phyloP scores from a whole-genome alignment of 2,888 invertebrate species.

The Agrochola circellaris region DNA sequence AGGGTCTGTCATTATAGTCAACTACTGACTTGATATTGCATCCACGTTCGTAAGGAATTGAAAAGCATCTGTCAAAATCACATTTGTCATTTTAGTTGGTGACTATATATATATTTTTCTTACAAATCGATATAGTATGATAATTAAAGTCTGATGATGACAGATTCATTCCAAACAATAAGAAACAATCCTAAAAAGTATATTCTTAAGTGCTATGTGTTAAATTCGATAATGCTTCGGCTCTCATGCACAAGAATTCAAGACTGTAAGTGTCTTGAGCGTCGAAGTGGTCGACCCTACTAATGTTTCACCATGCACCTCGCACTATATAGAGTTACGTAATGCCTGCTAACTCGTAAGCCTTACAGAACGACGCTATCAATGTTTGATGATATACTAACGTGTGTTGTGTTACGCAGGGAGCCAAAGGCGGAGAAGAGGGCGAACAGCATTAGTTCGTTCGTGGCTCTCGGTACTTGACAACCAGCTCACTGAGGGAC shows the following conservation, averaged over 20 bases:
- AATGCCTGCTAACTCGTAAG: conserved; percentile 68
- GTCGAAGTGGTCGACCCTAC: conserved; percentile 68
- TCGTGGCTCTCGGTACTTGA: conserved; percentile 94
- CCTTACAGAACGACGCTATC: conserved; percentile 47
- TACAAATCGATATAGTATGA: neutral
- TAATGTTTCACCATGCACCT: conserved; percentile 84
- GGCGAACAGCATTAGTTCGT: conserved; percentile 96
- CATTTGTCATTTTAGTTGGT: neutral
- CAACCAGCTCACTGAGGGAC: conserved; percentile 91
- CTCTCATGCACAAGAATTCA: conserved; percentile 38
- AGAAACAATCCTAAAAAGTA: conserved; percentile 18
- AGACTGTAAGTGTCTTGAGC: conserved; percentile 59
- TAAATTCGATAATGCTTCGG: conserved; percentile 41
- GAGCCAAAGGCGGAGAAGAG: conserved; percentile 96
- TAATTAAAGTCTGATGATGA: conserved; percentile 27
- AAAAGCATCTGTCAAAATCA: conserved; percentile 15
- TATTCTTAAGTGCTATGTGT: conserved; percentile 49
- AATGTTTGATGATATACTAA: conserved; percentile 51
- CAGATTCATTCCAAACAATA: conserved; percentile 24
- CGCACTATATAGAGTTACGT: conserved; percentile 77
- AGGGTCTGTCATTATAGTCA: conserved; percentile 14
- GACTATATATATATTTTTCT: neutral
- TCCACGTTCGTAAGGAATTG: neutral
- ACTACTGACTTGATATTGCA: conserved; percentile 14
- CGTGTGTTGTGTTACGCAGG: conserved; percentile 84